Evolutionary conservation across 1,140 invertebrate species (phyloP), one percentile per base, ranked within the genome.

Genomic region (Uloborus diversus): DNA sequence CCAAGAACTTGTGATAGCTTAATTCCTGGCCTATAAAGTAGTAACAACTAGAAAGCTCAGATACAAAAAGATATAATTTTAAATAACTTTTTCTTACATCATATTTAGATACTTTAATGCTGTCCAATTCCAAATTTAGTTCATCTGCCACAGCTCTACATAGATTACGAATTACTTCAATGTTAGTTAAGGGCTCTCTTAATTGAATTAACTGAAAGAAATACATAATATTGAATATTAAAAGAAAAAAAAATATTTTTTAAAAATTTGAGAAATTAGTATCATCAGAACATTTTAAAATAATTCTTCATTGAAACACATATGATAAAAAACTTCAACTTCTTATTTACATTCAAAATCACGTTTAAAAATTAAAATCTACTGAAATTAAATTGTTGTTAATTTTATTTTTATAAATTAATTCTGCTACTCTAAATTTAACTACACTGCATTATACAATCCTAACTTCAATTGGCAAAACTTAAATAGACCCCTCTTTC

Each of bases 81-180:
- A n/a, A n/a, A n/a, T n/a, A n/a, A n/a, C n/a, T n/a, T n/a, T n/a
- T n/a, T n/a, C n/a, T n/a, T 59, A 79, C 76, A 11, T 79, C 76
- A 79, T 69, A 79, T 49, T 61, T 79, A 37, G 76, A 59, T 25
- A 79, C 62, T 68, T 69, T 68, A 3, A 79, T 61, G 25, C 13
- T 35, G 14, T 79, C 65, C 13, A 69, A 20, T 3, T 51, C 23
- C 13, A 69, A 59, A 61, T 68, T 62, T 2, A 51, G 20, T 51
- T 68, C 25, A 4, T 79, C 30, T 49, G 76, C 51, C 30, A 79
- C 65, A 49, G 64, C 76, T 27, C 62, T 30, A 27, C 30, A 66
- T 27, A 79, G 5, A 9, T 49, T 30, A 27, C 49, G 49, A 69
- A 69, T 69, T 20, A 79, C 76, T 30, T 68, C 76, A 7, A 27